These are phyloP conservation scores for Sinonovacula constricta DNA, from an alignment of 1,140 invertebrate species.

Conservation along the genomic window DNA sequence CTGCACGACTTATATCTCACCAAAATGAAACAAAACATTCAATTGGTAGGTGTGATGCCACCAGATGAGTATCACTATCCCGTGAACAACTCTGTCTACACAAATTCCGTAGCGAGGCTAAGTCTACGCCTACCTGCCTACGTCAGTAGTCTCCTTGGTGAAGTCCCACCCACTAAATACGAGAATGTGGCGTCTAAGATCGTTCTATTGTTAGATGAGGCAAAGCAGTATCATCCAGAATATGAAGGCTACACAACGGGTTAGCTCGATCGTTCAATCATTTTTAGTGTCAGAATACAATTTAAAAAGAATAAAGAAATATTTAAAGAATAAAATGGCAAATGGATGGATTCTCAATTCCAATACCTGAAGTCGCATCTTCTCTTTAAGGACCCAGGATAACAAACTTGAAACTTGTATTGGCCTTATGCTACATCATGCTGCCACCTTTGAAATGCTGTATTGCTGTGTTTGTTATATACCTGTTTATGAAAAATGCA, in stretches of 20 bases:
- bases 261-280: conserved; percentile 37
- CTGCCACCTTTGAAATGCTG: too few species aligned
- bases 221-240: conserved; percentile 72
- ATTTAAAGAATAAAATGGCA: too few species aligned
- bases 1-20: too few species aligned
- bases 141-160: conserved; percentile 37
- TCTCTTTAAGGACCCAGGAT: neutral
- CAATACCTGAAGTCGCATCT: neutral
- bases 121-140: too few species aligned
- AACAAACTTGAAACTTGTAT: neutral
- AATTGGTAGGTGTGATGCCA: conserved; percentile 80
- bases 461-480: neutral
- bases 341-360: too few species aligned
- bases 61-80: conserved; percentile 79
- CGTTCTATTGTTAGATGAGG: conserved; percentile 67
- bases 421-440: too few species aligned
- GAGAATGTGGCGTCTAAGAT: conserved; percentile 63
- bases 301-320: too few species aligned
- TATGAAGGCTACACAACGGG: conserved; percentile 71
- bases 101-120: conserved; percentile 77
- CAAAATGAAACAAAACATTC: too few species aligned
- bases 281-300: too few species aligned
- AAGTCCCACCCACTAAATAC: conserved; percentile 49
- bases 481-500: neutral
- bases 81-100: conserved; percentile 78